phyloP scores from a whole-genome alignment of 2,113 vertebrate species.

The Polypterus bichir region DNA sequence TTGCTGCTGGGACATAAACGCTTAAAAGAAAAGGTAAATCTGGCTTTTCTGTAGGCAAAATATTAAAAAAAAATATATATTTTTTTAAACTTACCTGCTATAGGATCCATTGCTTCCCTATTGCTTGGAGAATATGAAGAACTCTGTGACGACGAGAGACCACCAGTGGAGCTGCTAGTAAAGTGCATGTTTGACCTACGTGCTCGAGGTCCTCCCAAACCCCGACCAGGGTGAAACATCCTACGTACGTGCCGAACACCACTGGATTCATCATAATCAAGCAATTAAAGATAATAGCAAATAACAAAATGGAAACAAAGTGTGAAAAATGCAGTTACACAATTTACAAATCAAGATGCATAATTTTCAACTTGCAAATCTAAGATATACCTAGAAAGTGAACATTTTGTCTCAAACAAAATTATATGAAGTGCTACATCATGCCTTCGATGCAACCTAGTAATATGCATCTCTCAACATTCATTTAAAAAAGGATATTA shows the following conservation, averaged over 20 bases:
- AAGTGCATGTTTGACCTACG: slow-evolving; percentile 99
- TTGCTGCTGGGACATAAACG: no score
- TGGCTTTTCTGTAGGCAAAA: no score
- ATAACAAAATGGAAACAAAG: no score
- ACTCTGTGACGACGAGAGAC: slow-evolving; percentile 93
- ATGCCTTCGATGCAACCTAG: no score
- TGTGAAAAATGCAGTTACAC: no score
- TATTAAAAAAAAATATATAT: not conserved
- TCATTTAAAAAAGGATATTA: slow-evolving; percentile 81
- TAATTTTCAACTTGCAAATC: not conserved
- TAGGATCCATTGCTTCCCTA: slow-evolving; percentile 98
- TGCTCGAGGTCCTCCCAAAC: slow-evolving; percentile 85
- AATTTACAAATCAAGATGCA: not conserved
- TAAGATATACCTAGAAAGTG: no score
- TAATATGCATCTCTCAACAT: no score
- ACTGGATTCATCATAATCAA: slow-evolving; percentile 82
- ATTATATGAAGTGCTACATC: no score
- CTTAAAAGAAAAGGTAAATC: no score
- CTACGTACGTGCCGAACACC: slow-evolving; percentile 94
- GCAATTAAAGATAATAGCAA: slow-evolving; percentile 55
- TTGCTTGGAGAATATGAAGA: slow-evolving; percentile 97
- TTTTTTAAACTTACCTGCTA: slow-evolving; percentile 71
- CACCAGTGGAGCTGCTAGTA: slow-evolving; percentile 89
- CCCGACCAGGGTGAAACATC: slow-evolving; percentile 96
- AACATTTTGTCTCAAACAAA: no score